A percentile compares a stretch with the other conserved stretches of the same genome.
These are phyloP conservation scores for Centruroides vittatus DNA, from an alignment of 1,140 invertebrate species.

Conservation along the genomic window DNA sequence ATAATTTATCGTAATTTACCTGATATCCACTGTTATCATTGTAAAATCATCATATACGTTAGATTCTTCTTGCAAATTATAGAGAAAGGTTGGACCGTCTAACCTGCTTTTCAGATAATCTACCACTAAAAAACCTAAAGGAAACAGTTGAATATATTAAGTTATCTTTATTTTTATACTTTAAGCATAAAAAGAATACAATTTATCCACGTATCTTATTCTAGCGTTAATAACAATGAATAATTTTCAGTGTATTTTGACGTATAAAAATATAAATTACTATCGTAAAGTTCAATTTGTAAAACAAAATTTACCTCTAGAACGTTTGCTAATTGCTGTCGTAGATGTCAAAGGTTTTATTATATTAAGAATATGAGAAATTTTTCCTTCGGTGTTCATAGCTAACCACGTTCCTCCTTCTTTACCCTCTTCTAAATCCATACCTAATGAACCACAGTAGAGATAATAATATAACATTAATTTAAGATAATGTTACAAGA, in stretches of 20 bases:
- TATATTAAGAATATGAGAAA: conserved; percentile 19
- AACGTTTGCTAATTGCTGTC: conserved; percentile 35
- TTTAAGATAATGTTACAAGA: no score
- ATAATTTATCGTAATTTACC: background rate
- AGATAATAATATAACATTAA: no score
- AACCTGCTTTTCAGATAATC: conserved; percentile 7
- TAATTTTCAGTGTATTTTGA: no score
- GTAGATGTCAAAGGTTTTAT: conserved; percentile 5
- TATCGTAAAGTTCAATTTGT: no score
- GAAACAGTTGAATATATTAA: conserved; percentile 25
- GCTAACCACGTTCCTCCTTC: conserved; percentile 21
- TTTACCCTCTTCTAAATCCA: conserved; percentile 16
- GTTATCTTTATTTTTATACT: no score
- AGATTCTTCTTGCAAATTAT: conserved; percentile 2
- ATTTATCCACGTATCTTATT: no score
- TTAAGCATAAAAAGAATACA: no score
- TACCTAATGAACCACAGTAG: background rate
- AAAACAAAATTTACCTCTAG: conserved; percentile 44
- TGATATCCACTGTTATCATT: conserved; percentile 11
- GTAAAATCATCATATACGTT: conserved; percentile 5
- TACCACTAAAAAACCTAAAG: conserved; percentile 9
- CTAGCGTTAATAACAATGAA: no score
- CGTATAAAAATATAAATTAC: no score
- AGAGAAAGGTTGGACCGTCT: conserved; percentile 3
- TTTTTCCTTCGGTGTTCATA: conserved; percentile 15